phyloP scores from a whole-genome alignment of 2,797 vertebrate species.

The Strix occidentalis region DNA sequence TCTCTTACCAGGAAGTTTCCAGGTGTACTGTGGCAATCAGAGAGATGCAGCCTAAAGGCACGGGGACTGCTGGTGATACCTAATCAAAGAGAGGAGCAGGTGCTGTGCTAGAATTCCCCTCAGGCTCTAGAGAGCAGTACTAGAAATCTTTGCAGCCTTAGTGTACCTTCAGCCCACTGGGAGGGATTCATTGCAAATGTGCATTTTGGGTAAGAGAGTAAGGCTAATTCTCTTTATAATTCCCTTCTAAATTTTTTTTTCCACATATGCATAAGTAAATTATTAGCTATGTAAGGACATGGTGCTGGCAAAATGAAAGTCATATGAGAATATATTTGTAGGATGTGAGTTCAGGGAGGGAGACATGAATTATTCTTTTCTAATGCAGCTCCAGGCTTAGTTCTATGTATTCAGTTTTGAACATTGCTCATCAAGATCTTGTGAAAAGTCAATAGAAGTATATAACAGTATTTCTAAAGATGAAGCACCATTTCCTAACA shows the following conservation, averaged over 20 bases:
- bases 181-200: not conserved
- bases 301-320: not conserved
- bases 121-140: not conserved
- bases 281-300: not conserved
- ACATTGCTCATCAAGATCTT: not conserved
- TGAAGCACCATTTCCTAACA: not conserved
- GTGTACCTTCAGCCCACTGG: not conserved
- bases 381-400: not conserved
- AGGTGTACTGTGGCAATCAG: not conserved
- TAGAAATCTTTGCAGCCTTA: not conserved
- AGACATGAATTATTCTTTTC: not conserved
- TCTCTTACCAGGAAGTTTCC: slow-evolving; percentile 9
- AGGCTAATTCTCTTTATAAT: slow-evolving; percentile 2
- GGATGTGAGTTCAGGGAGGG: not conserved
- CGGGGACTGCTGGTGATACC: not conserved
- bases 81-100: slow-evolving; percentile 47
- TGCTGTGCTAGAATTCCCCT: slow-evolving; percentile 9
- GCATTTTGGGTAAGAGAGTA: not conserved
- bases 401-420: not conserved
- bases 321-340: not conserved
- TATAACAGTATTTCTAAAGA: not conserved
- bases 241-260: not conserved
- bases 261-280: not conserved
- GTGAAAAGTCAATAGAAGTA: not conserved
- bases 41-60: slow-evolving; percentile 30